Base-by-base conservation (phyloP, 2,797 vertebrate species). In the Enteromius fasciolatus region DNA sequence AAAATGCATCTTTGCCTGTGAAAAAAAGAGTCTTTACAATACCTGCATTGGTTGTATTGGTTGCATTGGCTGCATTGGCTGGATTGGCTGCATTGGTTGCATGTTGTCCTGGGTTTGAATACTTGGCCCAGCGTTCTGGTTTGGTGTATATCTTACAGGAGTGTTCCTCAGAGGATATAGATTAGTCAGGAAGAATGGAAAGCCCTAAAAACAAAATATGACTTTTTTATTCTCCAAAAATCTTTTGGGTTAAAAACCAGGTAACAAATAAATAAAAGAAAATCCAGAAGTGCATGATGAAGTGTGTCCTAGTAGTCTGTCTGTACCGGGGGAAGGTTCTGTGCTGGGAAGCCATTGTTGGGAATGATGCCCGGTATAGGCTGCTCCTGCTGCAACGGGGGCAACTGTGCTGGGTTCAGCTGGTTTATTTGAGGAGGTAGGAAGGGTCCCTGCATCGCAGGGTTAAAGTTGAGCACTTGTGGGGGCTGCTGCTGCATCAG, bases 101-200 rank as follows among this genome's bases (percentile, higher is more conserved):
- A 91, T 89, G 23, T 89, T 89, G 23, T 89, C 80, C 68, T 87
- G 92, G n/a, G 91, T 91, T 87, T 88, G 86, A 84, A 87, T 89
- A 84, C 82, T 82, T 41, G 76, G 78, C 4, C 33, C 78, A 90
- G 81, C 15, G 31, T 84, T 88, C 81, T 72, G 78, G 57, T 83
- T 86, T 23, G 87, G 69, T 36, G 67, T 72, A 73, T 90, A 4
- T 1, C 79, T 85, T 28, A 86, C 33, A 14, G 74, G 59, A 2
- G 72, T 64, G 76, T 92, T 94, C 84, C 90, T 91, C 87, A 91
- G 89, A 18, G 94, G 91, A 69, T 92, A 94, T 12, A 92, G 91
- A 11, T 94, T 95, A 2, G 88, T 76, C 41, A 93, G 1, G 44
- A 90, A 95, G 86, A 94, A 94, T 0, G 89, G 89, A 83, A 89